A percentile compares a stretch with the other conserved stretches of the same genome.
phyloP scores from a whole-genome alignment of 2,797 vertebrate genomes.

The Pseudotriccus pelzelni region DNA sequence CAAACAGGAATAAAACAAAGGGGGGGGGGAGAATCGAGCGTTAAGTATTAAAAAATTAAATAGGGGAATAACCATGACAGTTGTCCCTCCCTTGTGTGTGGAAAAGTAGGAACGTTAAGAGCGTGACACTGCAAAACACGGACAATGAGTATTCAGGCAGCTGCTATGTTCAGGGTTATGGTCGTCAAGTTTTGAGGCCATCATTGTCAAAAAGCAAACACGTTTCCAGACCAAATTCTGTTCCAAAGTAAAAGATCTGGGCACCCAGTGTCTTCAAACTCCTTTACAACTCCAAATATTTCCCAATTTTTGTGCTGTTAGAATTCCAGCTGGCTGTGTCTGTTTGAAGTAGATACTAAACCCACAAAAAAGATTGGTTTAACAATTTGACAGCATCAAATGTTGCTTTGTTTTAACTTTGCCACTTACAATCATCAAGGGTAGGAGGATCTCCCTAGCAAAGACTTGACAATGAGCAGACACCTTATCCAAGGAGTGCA shows the following conservation, averaged over 20 bases:
- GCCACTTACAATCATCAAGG: background rate
- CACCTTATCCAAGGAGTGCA: background rate
- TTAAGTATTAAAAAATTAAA: background rate
- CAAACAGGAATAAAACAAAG: background rate
- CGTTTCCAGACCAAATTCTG: background rate
- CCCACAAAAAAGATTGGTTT: background rate
- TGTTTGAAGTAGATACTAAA: background rate
- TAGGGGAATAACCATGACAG: background rate
- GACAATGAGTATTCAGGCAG: rapidly evolving
- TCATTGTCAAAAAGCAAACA: background rate
- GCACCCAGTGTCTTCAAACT: background rate
- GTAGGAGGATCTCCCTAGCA: background rate
- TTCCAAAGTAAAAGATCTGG: background rate
- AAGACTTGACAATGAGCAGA: background rate
- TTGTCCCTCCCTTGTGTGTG: background rate
- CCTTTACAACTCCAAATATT: background rate
- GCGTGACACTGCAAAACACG: rapidly evolving
- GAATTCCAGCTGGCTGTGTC: background rate
- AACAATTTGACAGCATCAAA: background rate
- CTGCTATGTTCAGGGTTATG: rapidly evolving
- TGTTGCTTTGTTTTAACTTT: background rate
- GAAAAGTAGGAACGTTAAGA: rapidly evolving
- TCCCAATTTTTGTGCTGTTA: background rate
- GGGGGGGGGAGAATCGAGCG: background rate
- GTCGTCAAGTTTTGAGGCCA: background rate